Percentiles rank a stretch among this genome's conserved stretches.
These are phyloP conservation scores for Corydoras sp. DNA, from an alignment of 2,113 vertebrate species.

Conservation along the genomic window DNA sequence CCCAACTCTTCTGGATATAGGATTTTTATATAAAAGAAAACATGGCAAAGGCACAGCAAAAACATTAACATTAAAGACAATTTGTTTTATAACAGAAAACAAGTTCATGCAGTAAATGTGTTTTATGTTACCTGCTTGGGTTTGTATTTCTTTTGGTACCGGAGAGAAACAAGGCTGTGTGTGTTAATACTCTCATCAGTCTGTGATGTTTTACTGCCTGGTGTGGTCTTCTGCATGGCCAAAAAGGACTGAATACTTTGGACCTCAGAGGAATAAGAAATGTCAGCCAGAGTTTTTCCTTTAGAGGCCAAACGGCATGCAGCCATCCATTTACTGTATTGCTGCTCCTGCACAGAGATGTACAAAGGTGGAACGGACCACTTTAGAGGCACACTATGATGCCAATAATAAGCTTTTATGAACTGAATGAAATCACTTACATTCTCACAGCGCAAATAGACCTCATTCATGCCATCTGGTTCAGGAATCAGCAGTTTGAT, in stretches of 20 bases:
- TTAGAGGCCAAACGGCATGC: slow-evolving; percentile 71
- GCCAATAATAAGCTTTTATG: no score
- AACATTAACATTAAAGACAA: no score
- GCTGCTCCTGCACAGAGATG: slow-evolving; percentile 60
- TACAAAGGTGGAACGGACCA: background rate
- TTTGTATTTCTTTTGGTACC: slow-evolving; percentile 74
- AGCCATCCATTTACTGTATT: slow-evolving; percentile 74
- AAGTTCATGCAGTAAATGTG: background rate
- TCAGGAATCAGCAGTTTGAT: slow-evolving; percentile 73
- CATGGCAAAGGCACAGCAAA: no score
- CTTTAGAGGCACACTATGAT: no score
- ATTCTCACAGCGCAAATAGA: slow-evolving; percentile 67
- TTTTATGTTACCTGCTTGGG: slow-evolving; percentile 65
- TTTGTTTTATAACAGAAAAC: no score
- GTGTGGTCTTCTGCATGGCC: slow-evolving; percentile 58
- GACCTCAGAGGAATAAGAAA: slow-evolving; percentile 64
- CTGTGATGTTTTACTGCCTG: slow-evolving; percentile 44
- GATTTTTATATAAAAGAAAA: no score
- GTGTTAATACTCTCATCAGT: slow-evolving; percentile 64
- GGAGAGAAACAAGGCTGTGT: slow-evolving; percentile 64
- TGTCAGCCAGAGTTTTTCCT: slow-evolving; percentile 69
- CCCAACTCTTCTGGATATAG: no score
- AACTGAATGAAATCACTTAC: slow-evolving; percentile 44
- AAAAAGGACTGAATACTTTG: slow-evolving; percentile 71
- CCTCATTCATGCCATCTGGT: slow-evolving; percentile 73